Base-by-base conservation (phyloP, 2,797 vertebrate species). In the Poeciliopsis paucimaculata region DNA sequence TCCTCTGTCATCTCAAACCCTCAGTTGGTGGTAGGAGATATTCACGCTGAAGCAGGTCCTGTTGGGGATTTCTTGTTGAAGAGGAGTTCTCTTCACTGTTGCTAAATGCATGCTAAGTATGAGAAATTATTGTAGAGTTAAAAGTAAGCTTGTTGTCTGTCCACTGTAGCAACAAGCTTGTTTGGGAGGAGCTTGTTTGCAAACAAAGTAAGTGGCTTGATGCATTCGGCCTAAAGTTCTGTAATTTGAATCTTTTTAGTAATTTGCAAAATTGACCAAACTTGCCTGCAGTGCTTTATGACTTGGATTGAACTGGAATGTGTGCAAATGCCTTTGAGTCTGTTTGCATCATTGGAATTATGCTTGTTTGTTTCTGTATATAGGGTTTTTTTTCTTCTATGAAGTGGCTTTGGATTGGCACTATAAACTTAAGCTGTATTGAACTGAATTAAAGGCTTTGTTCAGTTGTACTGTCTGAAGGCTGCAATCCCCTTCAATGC, bases 391-490 rank as follows among this genome's bases (percentile, higher is more conserved):
- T n/a, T 12, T 70, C n/a, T 3, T 43, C 5, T 15, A 12, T 70
- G 26, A 43, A 70, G 39, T 15, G 5, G 23, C 26, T 41, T 71
- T 8, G n/a, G 41, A n/a, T 62, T 28, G 13, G 28, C 41, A 62
- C 7, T 16, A 62, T 9, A 45, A 15, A 15, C 1, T 11, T 71
- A 15, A 71, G 41, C 1, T 45, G 41, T 28, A 45, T 4, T 15
- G 11, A 71, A 45, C 5, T 45, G 5, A 43, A 71, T 45, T 28
- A 75, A 81, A 43, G n/a, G 15, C 49, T 45, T 72, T 70, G 41
- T 46, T 68, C 46, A 20, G 9, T 60, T 62, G 46, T 55, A 13
- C 71, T 28, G 53, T 75, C 74, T 76, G 49, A 72, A 77, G 53
- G 72, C n/a, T 15, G 16, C 41, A 73, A 51, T 28, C 70, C 20